phyloP scores from a whole-genome alignment of 2,888 invertebrate genomes.

The Aphodius sticticus region DNA sequence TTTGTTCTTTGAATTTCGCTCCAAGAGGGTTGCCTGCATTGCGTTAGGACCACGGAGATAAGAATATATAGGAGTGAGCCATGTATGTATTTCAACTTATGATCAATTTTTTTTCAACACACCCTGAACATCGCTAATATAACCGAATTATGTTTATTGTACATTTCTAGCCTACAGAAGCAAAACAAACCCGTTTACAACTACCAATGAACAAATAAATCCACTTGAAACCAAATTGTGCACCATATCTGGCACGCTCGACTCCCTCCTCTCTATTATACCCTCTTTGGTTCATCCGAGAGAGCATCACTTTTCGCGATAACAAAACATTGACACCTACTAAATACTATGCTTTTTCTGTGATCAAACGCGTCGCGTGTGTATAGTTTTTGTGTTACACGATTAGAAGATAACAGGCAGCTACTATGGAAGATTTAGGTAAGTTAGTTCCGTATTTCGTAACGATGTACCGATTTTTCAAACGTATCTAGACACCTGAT shows the following conservation, averaged over 20 bases:
- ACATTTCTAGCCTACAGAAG: no score
- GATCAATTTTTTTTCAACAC: no score
- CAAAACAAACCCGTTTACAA: no score
- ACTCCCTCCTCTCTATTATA: no score
- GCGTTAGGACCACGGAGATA: not conserved
- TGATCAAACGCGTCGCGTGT: not conserved
- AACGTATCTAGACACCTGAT: constrained; percentile 13
- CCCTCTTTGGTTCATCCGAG: no score
- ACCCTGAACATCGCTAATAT: no score
- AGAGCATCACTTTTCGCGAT: not conserved
- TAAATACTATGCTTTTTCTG: not conserved
- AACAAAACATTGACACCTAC: not conserved
- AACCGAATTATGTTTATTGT: no score
- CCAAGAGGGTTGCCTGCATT: not conserved
- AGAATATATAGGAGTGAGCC: no score
- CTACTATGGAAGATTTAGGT: constrained; percentile 36
- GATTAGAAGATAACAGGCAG: not conserved
- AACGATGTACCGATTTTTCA: constrained; percentile 10
- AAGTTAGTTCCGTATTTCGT: constrained; percentile 22
- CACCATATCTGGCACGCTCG: no score
- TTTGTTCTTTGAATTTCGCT: not conserved
- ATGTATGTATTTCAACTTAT: no score
- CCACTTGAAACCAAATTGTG: no score
- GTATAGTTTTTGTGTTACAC: not conserved
- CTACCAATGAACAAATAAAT: no score